These are phyloP conservation scores for Drosophila nr. perissopoda DNA, from an alignment of 2,888 invertebrate species.

Conservation along the genomic window DNA sequence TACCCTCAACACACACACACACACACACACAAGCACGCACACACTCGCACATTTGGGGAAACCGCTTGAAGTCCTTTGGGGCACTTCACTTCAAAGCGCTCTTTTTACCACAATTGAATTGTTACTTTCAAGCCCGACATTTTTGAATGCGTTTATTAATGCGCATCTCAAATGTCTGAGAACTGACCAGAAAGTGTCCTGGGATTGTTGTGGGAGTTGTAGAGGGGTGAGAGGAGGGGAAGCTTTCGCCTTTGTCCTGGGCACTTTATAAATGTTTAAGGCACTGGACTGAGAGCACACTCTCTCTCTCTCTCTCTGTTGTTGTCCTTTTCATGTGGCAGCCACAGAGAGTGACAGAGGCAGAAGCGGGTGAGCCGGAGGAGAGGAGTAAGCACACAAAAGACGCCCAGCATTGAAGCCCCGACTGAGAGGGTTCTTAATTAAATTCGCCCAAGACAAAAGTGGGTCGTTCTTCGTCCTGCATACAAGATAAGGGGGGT, in stretches of 20 bases:
- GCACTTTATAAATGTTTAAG: slow-evolving; percentile 38
- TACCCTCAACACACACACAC: slow-evolving; percentile 6
- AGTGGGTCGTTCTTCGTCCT: slow-evolving; percentile 49
- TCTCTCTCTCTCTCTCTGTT: neutral
- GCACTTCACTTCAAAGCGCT: slow-evolving; percentile 38
- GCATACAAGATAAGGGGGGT: slow-evolving; percentile 10
- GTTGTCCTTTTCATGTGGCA: slow-evolving; percentile 43
- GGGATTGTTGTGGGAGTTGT: neutral
- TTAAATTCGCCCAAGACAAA: slow-evolving; percentile 75
- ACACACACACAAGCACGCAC: neutral
- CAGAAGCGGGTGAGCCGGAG: neutral
- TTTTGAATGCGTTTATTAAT: slow-evolving; percentile 42
- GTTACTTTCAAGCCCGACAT: slow-evolving; percentile 38
- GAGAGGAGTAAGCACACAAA: slow-evolving; percentile 38
- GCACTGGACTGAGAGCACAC: slow-evolving; percentile 16
- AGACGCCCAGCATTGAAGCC: slow-evolving; percentile 51
- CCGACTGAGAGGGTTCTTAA: slow-evolving; percentile 73
- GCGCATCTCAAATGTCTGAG: slow-evolving; percentile 34
- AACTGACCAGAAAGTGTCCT: slow-evolving; percentile 12
- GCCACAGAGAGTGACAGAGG: neutral
- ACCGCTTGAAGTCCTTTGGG: slow-evolving; percentile 2
- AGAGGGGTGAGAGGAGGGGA: neutral
- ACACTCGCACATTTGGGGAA: neutral
- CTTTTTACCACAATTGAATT: slow-evolving; percentile 48
- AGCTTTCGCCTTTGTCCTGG: slow-evolving; percentile 19